Evolutionary conservation across 2,113 vertebrate species (phyloP).

Genomic region (Podocnemis expansa): DNA sequence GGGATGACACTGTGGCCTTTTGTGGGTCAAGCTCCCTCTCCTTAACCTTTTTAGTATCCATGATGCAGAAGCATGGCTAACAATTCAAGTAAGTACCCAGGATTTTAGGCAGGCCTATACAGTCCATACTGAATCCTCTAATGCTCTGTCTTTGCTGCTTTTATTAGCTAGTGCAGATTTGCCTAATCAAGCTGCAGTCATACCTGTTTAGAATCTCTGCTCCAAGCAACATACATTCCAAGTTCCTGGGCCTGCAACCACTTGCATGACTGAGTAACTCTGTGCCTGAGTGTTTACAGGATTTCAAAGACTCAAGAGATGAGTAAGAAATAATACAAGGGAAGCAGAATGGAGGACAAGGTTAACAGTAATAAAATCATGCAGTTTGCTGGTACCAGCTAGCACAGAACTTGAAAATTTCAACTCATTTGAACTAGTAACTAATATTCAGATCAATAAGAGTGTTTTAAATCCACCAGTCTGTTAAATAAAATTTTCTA

Average conservation of each 20-base stretch:
- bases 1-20: neutral
- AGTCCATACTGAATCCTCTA: neutral
- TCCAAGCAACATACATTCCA: neutral
- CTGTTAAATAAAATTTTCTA: neutral
- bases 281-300: neutral
- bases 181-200: neutral
- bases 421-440: neutral
- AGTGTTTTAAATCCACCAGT: neutral
- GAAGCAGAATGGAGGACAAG: neutral
- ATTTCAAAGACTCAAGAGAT: neutral
- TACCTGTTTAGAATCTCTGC: neutral
- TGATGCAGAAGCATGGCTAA: neutral
- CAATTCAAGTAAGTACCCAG: neutral
- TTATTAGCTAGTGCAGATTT: neutral
- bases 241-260: neutral
- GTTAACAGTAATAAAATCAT: neutral
- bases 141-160: neutral
- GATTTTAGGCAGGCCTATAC: neutral
- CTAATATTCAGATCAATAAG: neutral
- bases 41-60: neutral
- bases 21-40: neutral
- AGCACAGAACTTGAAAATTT: neutral
- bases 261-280: neutral
- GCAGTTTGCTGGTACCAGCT: neutral
- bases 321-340: neutral